Evolutionary conservation across 2,797 vertebrate genomes (phyloP), one percentile per base, ranked within the genome.

Genomic region (Emydoidea blandingii): DNA sequence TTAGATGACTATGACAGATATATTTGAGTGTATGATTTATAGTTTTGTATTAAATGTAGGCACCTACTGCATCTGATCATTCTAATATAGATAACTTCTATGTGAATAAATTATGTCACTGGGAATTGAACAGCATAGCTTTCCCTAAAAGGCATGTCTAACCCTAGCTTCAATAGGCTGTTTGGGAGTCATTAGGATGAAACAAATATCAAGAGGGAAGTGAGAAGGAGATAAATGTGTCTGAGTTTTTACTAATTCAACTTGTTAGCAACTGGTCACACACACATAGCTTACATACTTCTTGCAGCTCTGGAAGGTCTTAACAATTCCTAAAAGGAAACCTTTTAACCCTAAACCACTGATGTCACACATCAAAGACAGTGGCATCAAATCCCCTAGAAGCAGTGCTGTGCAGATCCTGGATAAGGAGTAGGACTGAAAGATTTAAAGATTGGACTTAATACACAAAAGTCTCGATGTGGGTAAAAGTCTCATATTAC

Each of bases 151-250:
- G 59, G 78, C 56, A 93, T 93, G 59, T 47, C 85, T 85, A 87
- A 56, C 37, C 44, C 94, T 49, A 91, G 53, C 59, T 91, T 93
- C 25, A 8, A 37, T 90, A 50, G 62, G 74, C 59, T 90, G 81
- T 94, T 95, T 95, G 92, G 65, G 92, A 95, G 79, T 92, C 95
- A 92, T 68, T 56, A 79, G 90, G 86, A 94, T 93, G 49, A 94
- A 95, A 11, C 19, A 11, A 37, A 37, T 37, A 68, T 68, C 65
- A 37, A 68, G 65, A 37, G 65, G 62, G 2, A 21, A 37, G 19
- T 37, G 37, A 10, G 37, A 41, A 96, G 86, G 78, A 88, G 80
- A 82, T 87, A 92, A 89, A 91, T 88, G 94, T 72, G 86, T 72
- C 84, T 88, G 53, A 3, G 47, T 87, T 87, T 86, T 94, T 78